Base-by-base conservation (phyloP, 2,797 vertebrate genomes). In the Carduelis carduelis region DNA sequence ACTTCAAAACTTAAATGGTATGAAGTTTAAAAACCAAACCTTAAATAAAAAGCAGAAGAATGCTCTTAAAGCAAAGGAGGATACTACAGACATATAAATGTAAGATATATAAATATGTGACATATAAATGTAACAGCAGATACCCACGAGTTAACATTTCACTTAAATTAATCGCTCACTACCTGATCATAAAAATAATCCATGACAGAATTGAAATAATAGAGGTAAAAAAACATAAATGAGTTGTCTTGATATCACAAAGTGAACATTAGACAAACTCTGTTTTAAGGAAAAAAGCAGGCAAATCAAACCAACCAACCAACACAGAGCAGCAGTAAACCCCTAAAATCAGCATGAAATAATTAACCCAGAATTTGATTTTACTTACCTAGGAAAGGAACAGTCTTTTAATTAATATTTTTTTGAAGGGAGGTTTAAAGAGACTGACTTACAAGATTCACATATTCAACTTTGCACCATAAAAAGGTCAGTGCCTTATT, bases 1-100 rank as follows among this genome's bases (percentile, higher is more conserved):
- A 86, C n/a, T 68, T 95, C 82, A 39, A 61, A 87, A 92, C 18
- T 60, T 41, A 30, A 72, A 83, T 10, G 3, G 6, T 37, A n/a
- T 75, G 9, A 90, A 90, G 89, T 71, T 91, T 65, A 94, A 96
- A 96, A 95, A 61, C 8, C n/a, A 52, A 80, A 59, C 6, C 37
- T 3, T 2, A 44, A 83, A 84, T 83, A 89, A 61, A 83, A 86
- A 59, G 24, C 50, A 59, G 44, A 56, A 77, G 27, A 46, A 66
- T 1, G 23, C 23, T 66, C 27, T 41, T 61, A 82, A 66, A 87
- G 56, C 28, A 77, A 69, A 30, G 17, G 20, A 84, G 11, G 13
- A 8, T 10, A 11, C 8, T 35, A 21, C 10, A 68, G 28, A 61
- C 5, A 7, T 34, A 34, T 2, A 39, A n/a, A 70, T 53, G 28